Base-by-base conservation (phyloP, 2,888 invertebrate genomes). In the Lymantria dispar region DNA sequence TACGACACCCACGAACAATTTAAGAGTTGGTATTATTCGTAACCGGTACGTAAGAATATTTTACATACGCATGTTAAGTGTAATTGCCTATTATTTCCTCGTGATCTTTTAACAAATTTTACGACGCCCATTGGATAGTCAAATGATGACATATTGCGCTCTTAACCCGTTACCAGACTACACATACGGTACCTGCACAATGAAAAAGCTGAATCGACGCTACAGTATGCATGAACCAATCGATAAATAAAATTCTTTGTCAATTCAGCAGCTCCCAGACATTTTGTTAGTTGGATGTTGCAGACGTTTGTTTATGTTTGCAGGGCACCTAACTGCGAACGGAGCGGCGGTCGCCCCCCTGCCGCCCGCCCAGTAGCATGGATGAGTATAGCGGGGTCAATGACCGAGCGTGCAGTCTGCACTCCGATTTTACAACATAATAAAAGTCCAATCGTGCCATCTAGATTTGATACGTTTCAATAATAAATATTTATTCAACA, bases 291-390 rank as follows among this genome's bases (percentile, higher is more conserved):
- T 51, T 49, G 38, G 45, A 43, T 45, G 48, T 58, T 60, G 67
- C 70, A 75, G 74, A 73, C 68, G 70, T 81, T 82, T 85, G 85
- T 87, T 85, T 85, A 83, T 75, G 71, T 83, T 80, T 76, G 70
- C 72, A 64, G 66, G 72, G 67, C 78, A 68, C 65, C 67, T 61
- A 61, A 70, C 70, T 63, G 56, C 65, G 56, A 47, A 56, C 52
- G 59, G 54, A 53, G 52, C 51, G 22, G 47, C 54, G 30, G 22
- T 15, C 10, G 12, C 7, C 67, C 36, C 48, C 70, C 22, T 22
- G 22, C 22, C 74, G 78, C 74, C 79, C 78, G 77, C 78, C 77
- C 75, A 70, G 65, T 50, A 53, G 54, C 57, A 43, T 56, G 65
- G 65, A 61, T 70, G 60, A 70, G 63, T 64, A 58, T 67, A 62